Evolutionary conservation across 2,113 vertebrate genomes (phyloP).

Genomic region (Excalfactoria chinensis): DNA sequence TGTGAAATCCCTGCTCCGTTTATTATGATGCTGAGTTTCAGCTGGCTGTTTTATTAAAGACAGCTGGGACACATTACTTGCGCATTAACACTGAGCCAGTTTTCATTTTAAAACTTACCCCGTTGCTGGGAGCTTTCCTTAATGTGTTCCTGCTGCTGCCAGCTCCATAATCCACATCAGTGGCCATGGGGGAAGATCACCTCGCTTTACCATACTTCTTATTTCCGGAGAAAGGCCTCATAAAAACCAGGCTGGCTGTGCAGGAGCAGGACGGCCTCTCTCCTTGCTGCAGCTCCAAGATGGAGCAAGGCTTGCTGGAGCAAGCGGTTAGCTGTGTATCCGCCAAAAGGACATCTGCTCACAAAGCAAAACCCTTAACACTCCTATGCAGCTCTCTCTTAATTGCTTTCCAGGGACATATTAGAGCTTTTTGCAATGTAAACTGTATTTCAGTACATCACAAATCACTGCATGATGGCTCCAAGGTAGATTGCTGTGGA

Average conservation of each 20-base stretch:
- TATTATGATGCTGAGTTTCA: constrained; percentile 75
- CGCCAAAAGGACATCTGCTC: constrained; percentile 50
- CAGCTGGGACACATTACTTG: constrained; percentile 79
- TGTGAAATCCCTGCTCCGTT: constrained; percentile 75
- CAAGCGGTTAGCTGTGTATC: rapidly evolving
- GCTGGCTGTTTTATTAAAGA: constrained; percentile 73
- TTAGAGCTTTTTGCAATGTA: constrained; percentile 50
- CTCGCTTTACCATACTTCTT: background rate
- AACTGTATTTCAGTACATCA: constrained; percentile 50
- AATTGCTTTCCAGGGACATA: constrained; percentile 50
- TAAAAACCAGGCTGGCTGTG: constrained; percentile 13
- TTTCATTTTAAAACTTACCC: constrained; percentile 72
- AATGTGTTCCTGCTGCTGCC: constrained; percentile 71
- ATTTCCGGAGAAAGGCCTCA: constrained; percentile 32
- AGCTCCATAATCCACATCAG: constrained; percentile 67
- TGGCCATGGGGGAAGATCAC: constrained; percentile 42
- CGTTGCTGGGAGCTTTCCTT: constrained; percentile 59
- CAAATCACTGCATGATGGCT: constrained; percentile 52
- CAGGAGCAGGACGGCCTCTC: background rate
- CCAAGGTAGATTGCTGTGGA: background rate
- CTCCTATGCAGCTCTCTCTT: background rate
- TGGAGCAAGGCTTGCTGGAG: background rate
- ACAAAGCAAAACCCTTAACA: background rate
- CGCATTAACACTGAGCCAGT: constrained; percentile 77
- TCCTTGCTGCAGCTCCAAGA: background rate